Evolutionary conservation across 2,113 vertebrate genomes (phyloP).

Genomic region (Peromyscus maniculatus): DNA sequence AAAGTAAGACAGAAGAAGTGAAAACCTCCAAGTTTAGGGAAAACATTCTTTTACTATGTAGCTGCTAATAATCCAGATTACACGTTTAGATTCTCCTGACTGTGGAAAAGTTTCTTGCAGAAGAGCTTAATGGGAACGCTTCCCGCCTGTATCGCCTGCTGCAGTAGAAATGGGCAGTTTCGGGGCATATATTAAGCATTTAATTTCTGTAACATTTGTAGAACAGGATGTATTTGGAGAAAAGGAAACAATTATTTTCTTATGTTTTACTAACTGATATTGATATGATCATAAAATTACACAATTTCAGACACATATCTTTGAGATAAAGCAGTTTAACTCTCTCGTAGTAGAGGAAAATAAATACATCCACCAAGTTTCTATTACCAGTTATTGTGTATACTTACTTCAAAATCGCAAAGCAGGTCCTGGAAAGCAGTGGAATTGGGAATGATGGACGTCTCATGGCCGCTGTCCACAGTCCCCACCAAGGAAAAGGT

Average conservation of each 20-base stretch:
- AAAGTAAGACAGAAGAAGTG: not conserved
- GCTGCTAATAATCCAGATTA: conserved; percentile 19
- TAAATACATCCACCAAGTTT: not conserved
- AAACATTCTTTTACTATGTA: not conserved
- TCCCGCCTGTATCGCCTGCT: not conserved
- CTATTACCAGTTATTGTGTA: not conserved
- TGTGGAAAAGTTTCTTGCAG: not conserved
- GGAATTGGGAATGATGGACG: conserved; percentile 99
- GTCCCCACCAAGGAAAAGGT: conserved; percentile 99
- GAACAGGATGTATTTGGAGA: not conserved
- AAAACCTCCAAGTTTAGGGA: not conserved
- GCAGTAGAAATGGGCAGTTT: not conserved
- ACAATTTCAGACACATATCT: not conserved
- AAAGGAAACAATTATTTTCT: not conserved
- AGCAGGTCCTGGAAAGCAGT: conserved; percentile 99
- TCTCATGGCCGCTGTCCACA: conserved; percentile 98
- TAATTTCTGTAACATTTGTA: not conserved
- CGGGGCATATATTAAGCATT: not conserved
- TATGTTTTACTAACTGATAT: conserved; percentile 18
- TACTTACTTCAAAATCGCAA: conserved; percentile 96
- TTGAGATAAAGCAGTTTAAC: not conserved
- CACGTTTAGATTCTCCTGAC: not conserved
- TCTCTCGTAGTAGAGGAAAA: not conserved
- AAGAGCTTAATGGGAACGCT: not conserved
- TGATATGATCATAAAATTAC: not conserved